Percentiles rank a stretch among this genome's conserved stretches.
These are phyloP conservation scores for Anthopleura xanthogrammica DNA, from an alignment of 92 coral and sea anemone genomes.

Conservation along the genomic window DNA sequence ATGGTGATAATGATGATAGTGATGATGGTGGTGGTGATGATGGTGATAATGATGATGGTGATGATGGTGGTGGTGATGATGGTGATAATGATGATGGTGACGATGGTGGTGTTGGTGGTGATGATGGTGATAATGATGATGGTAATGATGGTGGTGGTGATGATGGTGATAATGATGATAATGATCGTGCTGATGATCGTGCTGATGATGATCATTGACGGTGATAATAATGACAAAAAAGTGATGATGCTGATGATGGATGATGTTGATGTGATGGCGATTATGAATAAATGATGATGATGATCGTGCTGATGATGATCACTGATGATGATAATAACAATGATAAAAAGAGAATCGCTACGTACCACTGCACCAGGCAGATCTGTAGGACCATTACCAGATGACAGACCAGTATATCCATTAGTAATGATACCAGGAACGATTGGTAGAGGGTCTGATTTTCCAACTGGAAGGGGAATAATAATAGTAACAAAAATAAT, in stretches of 20 bases:
- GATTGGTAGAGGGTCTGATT: constrained; percentile 22
- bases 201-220: neutral
- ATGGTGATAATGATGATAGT: neutral
- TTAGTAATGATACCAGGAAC: constrained; percentile 39
- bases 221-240: neutral
- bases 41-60: neutral
- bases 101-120: neutral
- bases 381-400: constrained; percentile 28
- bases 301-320: neutral
- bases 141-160: neutral
- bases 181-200: neutral
- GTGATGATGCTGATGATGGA: neutral
- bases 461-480: constrained; percentile 14
- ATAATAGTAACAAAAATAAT: neutral
- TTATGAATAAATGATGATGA: neutral
- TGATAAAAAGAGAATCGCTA: constrained; percentile 11
- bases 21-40: neutral
- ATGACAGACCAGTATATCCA: constrained; percentile 32
- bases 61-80: neutral
- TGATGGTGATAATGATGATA: neutral
- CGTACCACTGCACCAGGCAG: constrained; percentile 55
- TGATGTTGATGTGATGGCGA: neutral
- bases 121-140: neutral
- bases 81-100: neutral
- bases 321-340: neutral